Conservation (phyloP, 2,113 vertebrate genomes). For the Channa maculata region DNA sequence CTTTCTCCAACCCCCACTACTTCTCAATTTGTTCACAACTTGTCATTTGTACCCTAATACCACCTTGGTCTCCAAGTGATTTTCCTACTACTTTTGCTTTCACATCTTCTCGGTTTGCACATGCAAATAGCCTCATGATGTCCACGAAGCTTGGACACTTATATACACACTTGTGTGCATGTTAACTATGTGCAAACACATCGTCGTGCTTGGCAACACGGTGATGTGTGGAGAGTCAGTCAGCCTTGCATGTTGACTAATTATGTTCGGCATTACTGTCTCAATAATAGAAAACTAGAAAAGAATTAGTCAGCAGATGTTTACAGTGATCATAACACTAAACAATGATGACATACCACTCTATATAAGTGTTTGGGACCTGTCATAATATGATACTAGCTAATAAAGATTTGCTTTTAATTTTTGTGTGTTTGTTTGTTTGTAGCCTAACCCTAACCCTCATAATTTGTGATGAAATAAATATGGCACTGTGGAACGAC, state of each 20-base stretch:
- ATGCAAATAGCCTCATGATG: neutral
- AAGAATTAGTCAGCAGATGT: neutral
- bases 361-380: too few relatives aligned
- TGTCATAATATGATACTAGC: too few relatives aligned
- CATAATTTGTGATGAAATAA: neutral
- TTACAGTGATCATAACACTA: too few relatives aligned
- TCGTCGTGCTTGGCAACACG: constrained; percentile 1
- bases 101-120: constrained; percentile 13
- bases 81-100: constrained; percentile 18
- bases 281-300: constrained; percentile 1
- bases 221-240: constrained; percentile 7
- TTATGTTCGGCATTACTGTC: constrained; percentile 7
- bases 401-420: too few relatives aligned
- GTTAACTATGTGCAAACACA: neutral
- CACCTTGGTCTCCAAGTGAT: constrained; percentile 9
- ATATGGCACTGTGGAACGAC: neutral
- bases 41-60: constrained; percentile 45
- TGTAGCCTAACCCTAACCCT: too few relatives aligned
- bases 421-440: too few relatives aligned
- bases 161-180: neutral
- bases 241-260: neutral
- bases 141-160: neutral
- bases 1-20: neutral
- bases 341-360: neutral
- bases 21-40: constrained; percentile 35